Evolutionary conservation across 2,888 invertebrate genomes (phyloP).

Genomic region (Ectemnius cavifrons): DNA sequence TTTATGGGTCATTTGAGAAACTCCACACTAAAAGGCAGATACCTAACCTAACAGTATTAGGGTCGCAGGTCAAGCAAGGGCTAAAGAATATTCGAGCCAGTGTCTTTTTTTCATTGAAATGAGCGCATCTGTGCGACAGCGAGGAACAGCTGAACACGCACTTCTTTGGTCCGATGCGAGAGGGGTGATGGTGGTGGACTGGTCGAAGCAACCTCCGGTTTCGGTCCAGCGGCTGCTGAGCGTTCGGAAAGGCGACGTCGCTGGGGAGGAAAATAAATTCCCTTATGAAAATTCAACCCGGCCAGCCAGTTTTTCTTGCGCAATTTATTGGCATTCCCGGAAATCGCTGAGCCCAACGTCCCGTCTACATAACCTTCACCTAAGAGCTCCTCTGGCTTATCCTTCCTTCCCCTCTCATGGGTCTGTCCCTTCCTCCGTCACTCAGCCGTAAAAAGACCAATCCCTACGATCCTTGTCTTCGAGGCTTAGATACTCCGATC

Average conservation of each 20-base stretch:
- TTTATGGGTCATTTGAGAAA: constrained; percentile 62
- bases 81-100: constrained; percentile 51
- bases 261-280: constrained; percentile 60
- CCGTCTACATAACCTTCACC: too few relatives aligned
- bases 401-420: constrained; percentile 19
- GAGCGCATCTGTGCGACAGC: constrained; percentile 67
- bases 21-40: constrained; percentile 48
- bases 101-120: constrained; percentile 65
- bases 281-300: constrained; percentile 69
- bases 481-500: too few relatives aligned
- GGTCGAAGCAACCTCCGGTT: too few relatives aligned
- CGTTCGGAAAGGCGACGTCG: too few relatives aligned
- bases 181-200: neutral
- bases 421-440: constrained; percentile 26
- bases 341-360: constrained; percentile 58
- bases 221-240: too few relatives aligned
- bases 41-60: neutral
- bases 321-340: constrained; percentile 62
- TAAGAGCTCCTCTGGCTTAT: constrained; percentile 14
- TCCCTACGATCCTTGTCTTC: too few relatives aligned
- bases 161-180: constrained; percentile 50
- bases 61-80: constrained; percentile 14
- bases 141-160: constrained; percentile 63
- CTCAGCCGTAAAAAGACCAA: constrained; percentile 33
- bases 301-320: constrained; percentile 35